Percentiles rank a stretch among this genome's conserved stretches.
Evolutionary conservation across 2,797 vertebrate species (phyloP).

Genomic region (Ispidina lecontei): DNA sequence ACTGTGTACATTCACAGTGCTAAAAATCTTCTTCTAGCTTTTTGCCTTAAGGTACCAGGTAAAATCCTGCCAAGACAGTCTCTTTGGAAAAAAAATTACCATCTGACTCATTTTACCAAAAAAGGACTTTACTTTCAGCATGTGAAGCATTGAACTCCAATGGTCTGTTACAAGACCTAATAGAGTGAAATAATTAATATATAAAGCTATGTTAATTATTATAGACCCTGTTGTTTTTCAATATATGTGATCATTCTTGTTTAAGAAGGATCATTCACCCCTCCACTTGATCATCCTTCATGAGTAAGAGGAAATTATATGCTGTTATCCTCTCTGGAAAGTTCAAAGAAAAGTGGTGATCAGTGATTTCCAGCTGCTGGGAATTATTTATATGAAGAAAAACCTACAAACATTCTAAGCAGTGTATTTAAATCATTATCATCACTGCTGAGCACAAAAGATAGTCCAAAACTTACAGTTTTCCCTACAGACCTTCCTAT

Average conservation of each 20-base stretch:
- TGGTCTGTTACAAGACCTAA: background rate
- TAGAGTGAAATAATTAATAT: background rate
- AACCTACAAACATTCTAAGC: background rate
- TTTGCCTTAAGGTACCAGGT: background rate
- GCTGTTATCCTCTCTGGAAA: background rate
- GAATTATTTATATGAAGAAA: background rate
- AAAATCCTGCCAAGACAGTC: constrained; percentile 14
- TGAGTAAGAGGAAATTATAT: background rate
- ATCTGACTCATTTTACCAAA: constrained; percentile 2
- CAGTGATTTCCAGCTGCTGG: background rate
- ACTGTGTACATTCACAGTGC: background rate
- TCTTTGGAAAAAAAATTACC: background rate
- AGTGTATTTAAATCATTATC: background rate
- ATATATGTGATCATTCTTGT: background rate
- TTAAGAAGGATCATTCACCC: background rate
- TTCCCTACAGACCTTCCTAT: background rate
- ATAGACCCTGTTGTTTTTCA: background rate
- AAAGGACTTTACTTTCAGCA: background rate
- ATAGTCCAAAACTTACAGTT: background rate
- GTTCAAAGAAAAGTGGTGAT: background rate
- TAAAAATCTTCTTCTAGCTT: background rate
- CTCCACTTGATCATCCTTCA: background rate
- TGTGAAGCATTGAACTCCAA: background rate
- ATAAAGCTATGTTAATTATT: background rate
- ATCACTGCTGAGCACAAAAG: background rate